These are phyloP conservation scores for Monodelphis domestica DNA, from an alignment of 2,797 vertebrate species.

Conservation along the genomic window DNA sequence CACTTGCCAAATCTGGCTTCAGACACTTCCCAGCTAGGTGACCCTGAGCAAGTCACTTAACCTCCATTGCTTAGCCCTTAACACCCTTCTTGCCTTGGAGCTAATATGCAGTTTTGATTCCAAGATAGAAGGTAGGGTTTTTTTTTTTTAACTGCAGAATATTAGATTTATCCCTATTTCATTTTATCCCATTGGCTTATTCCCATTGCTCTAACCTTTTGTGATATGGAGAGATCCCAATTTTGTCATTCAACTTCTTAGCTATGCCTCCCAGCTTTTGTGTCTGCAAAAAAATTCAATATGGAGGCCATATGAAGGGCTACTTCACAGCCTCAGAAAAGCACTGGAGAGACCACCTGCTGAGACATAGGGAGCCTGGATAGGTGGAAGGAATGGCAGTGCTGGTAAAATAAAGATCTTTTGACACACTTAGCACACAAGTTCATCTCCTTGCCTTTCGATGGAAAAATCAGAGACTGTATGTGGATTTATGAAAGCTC, in stretches of 20 bases:
- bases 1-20: background rate
- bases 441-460: slow-evolving; percentile 25
- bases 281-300: background rate
- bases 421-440: background rate
- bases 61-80: too few species aligned
- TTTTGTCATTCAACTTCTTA: background rate
- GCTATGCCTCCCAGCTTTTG: background rate
- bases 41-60: too few species aligned
- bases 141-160: background rate
- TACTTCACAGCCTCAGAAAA: background rate
- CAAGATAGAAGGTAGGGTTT: too few species aligned
- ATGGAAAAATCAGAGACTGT: slow-evolving; percentile 15
- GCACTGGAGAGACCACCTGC: background rate
- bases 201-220: background rate
- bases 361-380: background rate
- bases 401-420: background rate
- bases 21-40: too few species aligned
- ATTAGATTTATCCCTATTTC: background rate
- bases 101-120: too few species aligned
- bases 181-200: background rate
- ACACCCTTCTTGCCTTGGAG: too few species aligned
- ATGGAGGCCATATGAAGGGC: background rate
- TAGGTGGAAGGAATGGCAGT: background rate
- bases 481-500: background rate
- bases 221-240: background rate